Conservation (phyloP, 2,888 invertebrate species). For the Pedicia rivosa region DNA sequence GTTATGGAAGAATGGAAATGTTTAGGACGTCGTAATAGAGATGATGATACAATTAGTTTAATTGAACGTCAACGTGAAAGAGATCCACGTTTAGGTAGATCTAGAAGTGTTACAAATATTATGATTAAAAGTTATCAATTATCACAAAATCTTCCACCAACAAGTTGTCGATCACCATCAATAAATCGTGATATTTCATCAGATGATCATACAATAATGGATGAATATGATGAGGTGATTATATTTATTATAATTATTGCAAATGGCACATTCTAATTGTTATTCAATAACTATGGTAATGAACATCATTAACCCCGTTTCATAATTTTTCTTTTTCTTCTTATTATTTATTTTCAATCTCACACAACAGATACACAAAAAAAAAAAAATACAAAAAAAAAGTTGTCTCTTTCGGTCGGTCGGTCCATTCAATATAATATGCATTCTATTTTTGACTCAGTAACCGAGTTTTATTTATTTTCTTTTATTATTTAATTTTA, state of each 20-base stretch:
- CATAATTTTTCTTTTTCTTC: no score
- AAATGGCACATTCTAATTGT: no score
- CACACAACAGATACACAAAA: no score
- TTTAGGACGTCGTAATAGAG: constrained; percentile 39
- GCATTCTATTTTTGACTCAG: no score
- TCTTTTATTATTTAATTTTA: no score
- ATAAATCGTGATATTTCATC: constrained; percentile 33
- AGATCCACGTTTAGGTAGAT: constrained; percentile 37
- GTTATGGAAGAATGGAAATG: constrained; percentile 76
- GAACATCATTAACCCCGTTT: no score
- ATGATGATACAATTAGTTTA: constrained; percentile 27
- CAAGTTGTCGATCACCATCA: constrained; percentile 25
- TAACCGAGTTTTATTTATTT: no score
- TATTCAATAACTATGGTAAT: no score
- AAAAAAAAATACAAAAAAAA: no score
- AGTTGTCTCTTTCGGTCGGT: no score
- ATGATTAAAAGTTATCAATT: constrained; percentile 69
- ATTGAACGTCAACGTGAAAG: constrained; percentile 28
- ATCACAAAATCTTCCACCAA: constrained; percentile 27
- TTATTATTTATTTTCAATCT: no score
- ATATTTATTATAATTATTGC: constrained; percentile 16
- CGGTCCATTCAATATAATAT: no score
- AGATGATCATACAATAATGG: constrained; percentile 46
- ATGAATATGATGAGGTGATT: constrained; percentile 49
- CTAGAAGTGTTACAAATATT: constrained; percentile 65